Conservation (phyloP, 2,797 vertebrate species). For the Scarus forsteni region DNA sequence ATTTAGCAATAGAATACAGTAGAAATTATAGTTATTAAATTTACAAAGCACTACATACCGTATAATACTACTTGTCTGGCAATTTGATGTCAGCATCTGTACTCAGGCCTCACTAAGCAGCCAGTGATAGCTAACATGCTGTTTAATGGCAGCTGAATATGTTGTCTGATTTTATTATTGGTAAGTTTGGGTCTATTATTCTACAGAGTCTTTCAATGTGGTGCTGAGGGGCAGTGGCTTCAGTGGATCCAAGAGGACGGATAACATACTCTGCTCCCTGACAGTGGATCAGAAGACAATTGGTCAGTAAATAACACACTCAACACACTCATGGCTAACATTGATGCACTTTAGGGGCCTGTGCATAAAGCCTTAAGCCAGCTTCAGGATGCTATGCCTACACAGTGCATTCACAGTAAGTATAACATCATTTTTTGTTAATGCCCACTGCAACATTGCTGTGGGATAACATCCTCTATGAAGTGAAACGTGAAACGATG, state of each 20-base stretch:
- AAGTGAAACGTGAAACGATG: conserved; percentile 20
- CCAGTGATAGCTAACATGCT: not conserved
- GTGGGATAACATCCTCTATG: conserved; percentile 13
- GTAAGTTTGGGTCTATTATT: conserved; percentile 15
- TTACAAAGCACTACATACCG: too few species aligned
- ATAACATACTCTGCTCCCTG: conserved; percentile 85
- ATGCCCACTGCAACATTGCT: not conserved
- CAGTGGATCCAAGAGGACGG: conserved; percentile 80
- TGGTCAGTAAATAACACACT: conserved; percentile 81
- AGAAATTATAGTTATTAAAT: too few species aligned
- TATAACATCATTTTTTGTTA: not conserved
- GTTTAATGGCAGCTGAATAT: not conserved
- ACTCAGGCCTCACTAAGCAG: too few species aligned
- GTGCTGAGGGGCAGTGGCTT: conserved; percentile 91
- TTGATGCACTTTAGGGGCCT: not conserved
- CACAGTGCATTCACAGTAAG: conserved; percentile 1
- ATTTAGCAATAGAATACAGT: too few species aligned
- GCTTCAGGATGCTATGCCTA: not conserved
- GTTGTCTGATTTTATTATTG: not conserved
- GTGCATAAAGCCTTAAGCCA: not conserved
- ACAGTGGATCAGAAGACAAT: conserved; percentile 84
- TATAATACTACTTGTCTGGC: too few species aligned
- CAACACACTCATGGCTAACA: not conserved
- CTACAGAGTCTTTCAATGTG: conserved; percentile 92
- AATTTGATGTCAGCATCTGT: not conserved